Base-by-base conservation (phyloP, 2,888 invertebrate genomes). In the Esperia sulphurella region DNA sequence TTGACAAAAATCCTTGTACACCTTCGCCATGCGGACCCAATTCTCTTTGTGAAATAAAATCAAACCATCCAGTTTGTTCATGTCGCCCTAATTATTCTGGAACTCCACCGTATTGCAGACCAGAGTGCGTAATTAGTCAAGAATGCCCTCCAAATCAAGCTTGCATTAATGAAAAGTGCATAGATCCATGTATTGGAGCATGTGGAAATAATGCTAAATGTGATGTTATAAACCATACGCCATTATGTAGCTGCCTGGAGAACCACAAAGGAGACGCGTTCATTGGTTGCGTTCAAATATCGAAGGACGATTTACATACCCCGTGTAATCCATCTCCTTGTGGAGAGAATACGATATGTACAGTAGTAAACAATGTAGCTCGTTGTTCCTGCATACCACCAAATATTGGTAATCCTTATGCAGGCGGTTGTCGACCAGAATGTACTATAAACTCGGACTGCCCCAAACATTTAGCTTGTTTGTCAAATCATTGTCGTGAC, bases 301-400 rank as follows among this genome's bases (percentile, higher is more conserved):
- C 85, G 49, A 86, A 68, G 58, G 73, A 75, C 46, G 75, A 85
- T 41, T 68, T 75, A 8, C 59, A 60, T 38, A 92, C 94, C 65
- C 95, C 94, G 0, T 96, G 97, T 71, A 92, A 90, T 61, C 94
- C 95, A 39, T 93, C 94, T 40, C 96, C 96, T 0, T 97, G 97
- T 73, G 97, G 95, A 13, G 94, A 95, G 68, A 97, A 96, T 68
- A 94, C 97, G 0, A 90, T 95, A 50, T 97, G 97, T 69, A 91
- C 92, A 0, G 92, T 93, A 29, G 84, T 92, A 2, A 93, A 94
- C 61, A 93, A 93, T 13, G 85, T 90, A 29, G 93, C 94, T 0
- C 92, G 93, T 59, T 97, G 97, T 74, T 91, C 91, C n/a, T 97
- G 97, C 68, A 95, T 97, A 68, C 95, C 96, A 50, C 96, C 96